Conservation (phyloP, 2,113 vertebrate species). For the Prionailurus bengalensis region DNA sequence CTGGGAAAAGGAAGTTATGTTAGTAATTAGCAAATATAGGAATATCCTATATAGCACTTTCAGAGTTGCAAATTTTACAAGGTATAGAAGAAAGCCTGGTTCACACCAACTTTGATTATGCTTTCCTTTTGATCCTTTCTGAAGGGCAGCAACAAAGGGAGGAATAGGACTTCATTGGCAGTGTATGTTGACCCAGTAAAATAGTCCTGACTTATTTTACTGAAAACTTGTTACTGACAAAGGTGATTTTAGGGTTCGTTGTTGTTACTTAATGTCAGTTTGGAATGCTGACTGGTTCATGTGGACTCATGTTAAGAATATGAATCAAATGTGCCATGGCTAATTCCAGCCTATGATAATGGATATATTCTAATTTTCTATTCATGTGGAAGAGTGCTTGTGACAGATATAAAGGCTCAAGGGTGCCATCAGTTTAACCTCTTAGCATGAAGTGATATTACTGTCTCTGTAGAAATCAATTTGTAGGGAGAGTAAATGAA, state of each 20-base stretch:
- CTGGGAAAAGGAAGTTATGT: conserved; percentile 20
- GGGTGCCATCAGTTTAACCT: neutral
- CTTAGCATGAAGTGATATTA: conserved; percentile 16
- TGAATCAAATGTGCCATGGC: neutral
- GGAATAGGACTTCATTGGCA: neutral
- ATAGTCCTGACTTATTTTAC: conserved; percentile 34
- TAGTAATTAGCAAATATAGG: neutral
- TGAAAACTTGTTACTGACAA: neutral
- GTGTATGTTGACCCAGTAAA: neutral
- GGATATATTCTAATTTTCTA: conserved; percentile 38
- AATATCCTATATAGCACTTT: neutral
- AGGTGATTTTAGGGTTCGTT: neutral
- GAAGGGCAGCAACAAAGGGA: neutral
- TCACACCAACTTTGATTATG: neutral
- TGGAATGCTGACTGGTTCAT: conserved; percentile 11
- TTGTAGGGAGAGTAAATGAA: conserved; percentile 2
- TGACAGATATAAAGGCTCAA: neutral
- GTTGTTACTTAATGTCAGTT: neutral
- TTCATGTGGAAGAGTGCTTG: neutral
- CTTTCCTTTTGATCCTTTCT: neutral
- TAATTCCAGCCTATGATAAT: neutral
- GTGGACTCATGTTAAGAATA: conserved; percentile 11
- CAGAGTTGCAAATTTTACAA: neutral
- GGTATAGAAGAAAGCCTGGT: neutral
- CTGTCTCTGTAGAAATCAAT: conserved; percentile 34